Evolutionary conservation across 1,140 invertebrate species (phyloP).

Genomic region (Diuraphis noxia): DNA sequence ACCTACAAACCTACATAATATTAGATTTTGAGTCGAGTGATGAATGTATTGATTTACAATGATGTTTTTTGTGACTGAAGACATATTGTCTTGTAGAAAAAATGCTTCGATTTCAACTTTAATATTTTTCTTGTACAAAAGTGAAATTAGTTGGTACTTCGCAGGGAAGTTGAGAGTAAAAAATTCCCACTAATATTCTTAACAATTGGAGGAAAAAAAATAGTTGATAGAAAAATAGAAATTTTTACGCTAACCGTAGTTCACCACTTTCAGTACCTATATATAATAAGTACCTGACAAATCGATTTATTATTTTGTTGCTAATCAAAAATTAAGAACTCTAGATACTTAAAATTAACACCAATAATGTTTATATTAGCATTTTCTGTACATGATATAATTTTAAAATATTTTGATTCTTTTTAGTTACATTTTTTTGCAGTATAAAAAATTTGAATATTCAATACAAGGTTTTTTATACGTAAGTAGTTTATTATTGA

Average conservation of each 20-base stretch:
- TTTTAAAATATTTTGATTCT: neutral
- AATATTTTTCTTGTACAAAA: neutral
- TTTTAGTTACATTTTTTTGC: neutral
- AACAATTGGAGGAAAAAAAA: neutral
- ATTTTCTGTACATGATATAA: too few relatives aligned
- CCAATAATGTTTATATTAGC: too few relatives aligned
- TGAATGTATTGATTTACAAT: neutral
- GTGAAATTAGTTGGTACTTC: neutral
- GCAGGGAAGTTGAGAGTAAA: neutral
- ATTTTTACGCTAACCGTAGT: neutral
- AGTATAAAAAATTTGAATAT: neutral
- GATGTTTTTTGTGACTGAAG: neutral
- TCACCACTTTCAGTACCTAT: too few relatives aligned
- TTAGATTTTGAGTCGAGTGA: neutral
- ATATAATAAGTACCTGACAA: too few relatives aligned
- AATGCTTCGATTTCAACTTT: neutral
- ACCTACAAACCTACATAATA: neutral
- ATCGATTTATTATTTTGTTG: too few relatives aligned
- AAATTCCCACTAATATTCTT: neutral
- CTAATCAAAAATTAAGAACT: too few relatives aligned
- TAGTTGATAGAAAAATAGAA: neutral
- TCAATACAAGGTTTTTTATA: too few relatives aligned
- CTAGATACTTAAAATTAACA: too few relatives aligned
- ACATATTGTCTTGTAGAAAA: neutral
- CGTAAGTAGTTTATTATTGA: too few relatives aligned